Conservation (phyloP, 2,797 vertebrate species). For the Agapornis canus region DNA sequence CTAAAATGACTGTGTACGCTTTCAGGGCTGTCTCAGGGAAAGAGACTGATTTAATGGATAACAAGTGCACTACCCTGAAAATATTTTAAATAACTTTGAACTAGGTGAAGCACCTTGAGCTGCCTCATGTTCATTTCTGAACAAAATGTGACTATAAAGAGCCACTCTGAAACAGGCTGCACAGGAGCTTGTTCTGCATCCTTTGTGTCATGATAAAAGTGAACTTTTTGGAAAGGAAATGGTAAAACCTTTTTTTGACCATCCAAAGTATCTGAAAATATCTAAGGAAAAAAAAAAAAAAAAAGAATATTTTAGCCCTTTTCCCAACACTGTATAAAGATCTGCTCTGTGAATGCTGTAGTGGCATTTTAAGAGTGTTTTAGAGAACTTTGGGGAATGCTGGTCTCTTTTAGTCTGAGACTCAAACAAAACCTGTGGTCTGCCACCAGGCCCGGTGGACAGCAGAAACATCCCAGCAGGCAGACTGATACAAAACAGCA, state of each 20-base stretch:
- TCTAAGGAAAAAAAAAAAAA: background rate
- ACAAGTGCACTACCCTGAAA: background rate
- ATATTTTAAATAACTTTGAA: background rate
- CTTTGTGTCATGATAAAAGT: background rate
- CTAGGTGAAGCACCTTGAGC: background rate
- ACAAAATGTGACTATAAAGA: background rate
- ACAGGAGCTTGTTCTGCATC: background rate
- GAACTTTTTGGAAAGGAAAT: background rate
- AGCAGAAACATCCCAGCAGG: background rate
- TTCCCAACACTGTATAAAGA: background rate
- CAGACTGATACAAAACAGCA: background rate
- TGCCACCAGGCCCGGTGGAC: background rate
- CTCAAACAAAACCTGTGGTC: background rate
- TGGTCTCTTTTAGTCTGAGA: background rate
- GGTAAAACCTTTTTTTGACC: background rate
- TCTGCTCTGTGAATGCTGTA: background rate
- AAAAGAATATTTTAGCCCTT: background rate
- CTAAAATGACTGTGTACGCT: background rate
- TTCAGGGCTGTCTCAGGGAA: background rate
- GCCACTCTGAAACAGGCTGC: background rate
- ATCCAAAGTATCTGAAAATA: background rate
- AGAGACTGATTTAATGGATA: background rate
- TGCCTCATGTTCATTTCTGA: background rate
- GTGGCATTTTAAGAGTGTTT: background rate
- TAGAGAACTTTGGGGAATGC: accelerated